A percentile compares a stretch with the other conserved stretches of the same genome.
These are phyloP conservation scores for Anarrhichthys ocellatus DNA, from an alignment of 2,113 vertebrate species.

Conservation along the genomic window DNA sequence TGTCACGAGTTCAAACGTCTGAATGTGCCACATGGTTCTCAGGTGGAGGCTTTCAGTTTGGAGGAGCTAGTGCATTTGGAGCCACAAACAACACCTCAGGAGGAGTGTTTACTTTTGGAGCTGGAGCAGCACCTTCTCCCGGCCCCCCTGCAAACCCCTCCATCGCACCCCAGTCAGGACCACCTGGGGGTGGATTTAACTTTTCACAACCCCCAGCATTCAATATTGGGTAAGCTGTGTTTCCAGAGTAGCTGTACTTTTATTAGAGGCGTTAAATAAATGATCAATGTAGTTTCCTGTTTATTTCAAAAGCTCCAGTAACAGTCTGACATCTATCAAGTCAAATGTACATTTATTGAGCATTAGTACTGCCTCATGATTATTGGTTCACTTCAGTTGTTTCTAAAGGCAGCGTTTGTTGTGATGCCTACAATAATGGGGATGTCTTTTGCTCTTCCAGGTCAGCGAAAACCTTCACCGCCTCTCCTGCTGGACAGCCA, in stretches of 20 bases:
- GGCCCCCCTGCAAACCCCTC: slow-evolving; percentile 73
- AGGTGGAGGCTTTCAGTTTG: slow-evolving; percentile 91
- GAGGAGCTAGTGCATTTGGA: slow-evolving; percentile 86
- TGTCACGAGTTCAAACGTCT: background rate
- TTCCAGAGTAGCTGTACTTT: background rate
- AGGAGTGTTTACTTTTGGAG: slow-evolving; percentile 91
- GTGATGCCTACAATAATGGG: slow-evolving; percentile 32
- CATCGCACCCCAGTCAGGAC: slow-evolving; percentile 81
- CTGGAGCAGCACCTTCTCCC: slow-evolving; percentile 67
- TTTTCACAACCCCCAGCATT: slow-evolving; percentile 86
- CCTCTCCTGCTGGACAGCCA: slow-evolving; percentile 79
- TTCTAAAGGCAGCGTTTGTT: slow-evolving; percentile 3
- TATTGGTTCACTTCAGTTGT: background rate
- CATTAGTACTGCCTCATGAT: background rate
- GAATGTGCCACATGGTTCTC: background rate
- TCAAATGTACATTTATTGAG: background rate
- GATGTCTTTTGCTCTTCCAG: slow-evolving; percentile 53
- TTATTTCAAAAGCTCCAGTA: background rate
- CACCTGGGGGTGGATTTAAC: slow-evolving; percentile 83
- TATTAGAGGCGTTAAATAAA: background rate
- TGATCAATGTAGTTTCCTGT: background rate
- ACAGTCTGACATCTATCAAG: background rate
- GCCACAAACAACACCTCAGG: slow-evolving; percentile 71
- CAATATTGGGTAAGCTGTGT: slow-evolving; percentile 87
- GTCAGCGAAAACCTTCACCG: slow-evolving; percentile 67